Conservation (phyloP, 2,797 vertebrate genomes). For the Catharus ustulatus region DNA sequence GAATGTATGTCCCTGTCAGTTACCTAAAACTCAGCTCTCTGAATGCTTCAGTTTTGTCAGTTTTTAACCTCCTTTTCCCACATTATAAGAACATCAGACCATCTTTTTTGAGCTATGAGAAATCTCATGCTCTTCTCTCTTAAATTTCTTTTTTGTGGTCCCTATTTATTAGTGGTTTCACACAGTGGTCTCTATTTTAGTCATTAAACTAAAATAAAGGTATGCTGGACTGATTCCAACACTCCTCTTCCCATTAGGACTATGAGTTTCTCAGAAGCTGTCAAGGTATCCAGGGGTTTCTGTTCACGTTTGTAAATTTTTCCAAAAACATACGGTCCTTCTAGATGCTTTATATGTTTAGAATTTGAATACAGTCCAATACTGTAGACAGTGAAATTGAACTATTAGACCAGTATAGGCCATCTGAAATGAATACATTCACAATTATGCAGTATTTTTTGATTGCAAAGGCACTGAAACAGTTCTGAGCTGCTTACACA, state of each 20-base stretch:
- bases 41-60: background rate
- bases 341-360: background rate
- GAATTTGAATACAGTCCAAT: constrained; percentile 21
- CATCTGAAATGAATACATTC: constrained; percentile 59
- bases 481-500: constrained; percentile 62
- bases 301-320: constrained; percentile 20
- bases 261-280: constrained; percentile 19
- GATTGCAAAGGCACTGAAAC: constrained; percentile 80
- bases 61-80: background rate
- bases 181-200: background rate
- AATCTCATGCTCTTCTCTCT: background rate
- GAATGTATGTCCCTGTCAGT: background rate
- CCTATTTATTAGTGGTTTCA: background rate
- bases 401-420: constrained; percentile 26
- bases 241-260: background rate
- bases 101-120: background rate
- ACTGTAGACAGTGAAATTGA: constrained; percentile 1
- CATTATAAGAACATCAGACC: background rate
- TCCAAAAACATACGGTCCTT: constrained; percentile 1
- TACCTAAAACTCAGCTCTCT: background rate
- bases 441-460: constrained; percentile 62
- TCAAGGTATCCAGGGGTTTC: constrained; percentile 1
- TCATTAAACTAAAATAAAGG: background rate
- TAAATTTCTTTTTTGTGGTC: background rate
- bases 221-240: background rate